phyloP scores from a whole-genome alignment of 2,113 vertebrate genomes.

The Todiramphus chloris region DNA sequence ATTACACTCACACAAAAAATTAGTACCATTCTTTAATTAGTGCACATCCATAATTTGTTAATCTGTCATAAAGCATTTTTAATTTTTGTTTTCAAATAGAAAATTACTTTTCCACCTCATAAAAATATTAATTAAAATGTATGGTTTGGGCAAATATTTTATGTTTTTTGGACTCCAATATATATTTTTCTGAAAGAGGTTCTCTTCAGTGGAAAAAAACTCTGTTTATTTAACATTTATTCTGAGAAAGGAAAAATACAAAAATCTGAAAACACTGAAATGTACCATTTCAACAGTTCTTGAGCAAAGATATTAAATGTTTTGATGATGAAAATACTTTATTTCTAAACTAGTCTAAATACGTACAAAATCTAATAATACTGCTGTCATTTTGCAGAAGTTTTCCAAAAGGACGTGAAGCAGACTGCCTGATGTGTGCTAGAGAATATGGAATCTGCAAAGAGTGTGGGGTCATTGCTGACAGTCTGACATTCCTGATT shows the following conservation, averaged over 20 bases:
- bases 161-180: neutral
- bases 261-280: neutral
- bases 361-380: neutral
- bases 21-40: neutral
- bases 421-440: neutral
- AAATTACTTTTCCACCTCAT: neutral
- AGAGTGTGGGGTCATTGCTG: neutral
- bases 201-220: neutral
- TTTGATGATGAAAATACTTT: neutral
- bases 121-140: neutral
- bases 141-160: neutral
- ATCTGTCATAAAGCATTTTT: neutral
- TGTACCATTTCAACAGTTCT: neutral
- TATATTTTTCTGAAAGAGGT: neutral
- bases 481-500: neutral
- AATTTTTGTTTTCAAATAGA: neutral
- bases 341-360: neutral
- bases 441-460: neutral
- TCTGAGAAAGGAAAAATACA: neutral
- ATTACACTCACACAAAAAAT: neutral
- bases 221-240: neutral
- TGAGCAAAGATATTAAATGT: neutral
- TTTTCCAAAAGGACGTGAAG: neutral
- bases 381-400: neutral
- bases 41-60: neutral